A percentile compares a stretch with the other conserved stretches of the same genome.
Conservation (phyloP, 1,140 invertebrate genomes). For the Pollicipes pollicipes region DNA sequence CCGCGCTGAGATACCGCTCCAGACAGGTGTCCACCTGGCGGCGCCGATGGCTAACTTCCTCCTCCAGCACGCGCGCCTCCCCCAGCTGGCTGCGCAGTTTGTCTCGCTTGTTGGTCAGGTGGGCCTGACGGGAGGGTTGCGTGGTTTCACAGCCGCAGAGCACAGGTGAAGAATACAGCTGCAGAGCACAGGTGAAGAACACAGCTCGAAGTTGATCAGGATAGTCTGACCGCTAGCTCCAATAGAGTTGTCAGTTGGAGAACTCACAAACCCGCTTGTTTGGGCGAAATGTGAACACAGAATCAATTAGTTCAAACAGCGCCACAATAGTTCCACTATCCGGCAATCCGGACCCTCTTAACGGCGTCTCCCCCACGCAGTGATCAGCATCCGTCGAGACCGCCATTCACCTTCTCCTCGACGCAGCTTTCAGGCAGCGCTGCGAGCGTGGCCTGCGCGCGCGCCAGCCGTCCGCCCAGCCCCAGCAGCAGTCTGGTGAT, state of each 20-base stretch:
- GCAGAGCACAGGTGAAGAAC: too few species aligned
- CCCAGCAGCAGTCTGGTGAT: constrained; percentile 69
- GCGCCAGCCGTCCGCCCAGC: constrained; percentile 59
- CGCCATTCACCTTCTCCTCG: background rate
- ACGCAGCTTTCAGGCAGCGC: constrained; percentile 12
- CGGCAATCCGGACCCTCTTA: background rate
- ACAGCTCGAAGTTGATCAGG: too few species aligned
- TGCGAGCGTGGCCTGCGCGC: constrained; percentile 36
- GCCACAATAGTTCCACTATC: background rate
- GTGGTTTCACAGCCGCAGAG: too few species aligned
- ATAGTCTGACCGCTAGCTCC: too few species aligned
- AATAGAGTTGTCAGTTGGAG: too few species aligned
- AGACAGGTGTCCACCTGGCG: constrained; percentile 45
- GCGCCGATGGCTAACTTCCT: constrained; percentile 57
- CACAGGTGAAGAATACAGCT: background rate
- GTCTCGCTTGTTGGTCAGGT: constrained; percentile 41
- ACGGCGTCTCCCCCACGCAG: too few species aligned
- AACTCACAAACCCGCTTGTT: too few species aligned
- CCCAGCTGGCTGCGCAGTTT: constrained; percentile 58
- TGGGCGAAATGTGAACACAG: too few species aligned
- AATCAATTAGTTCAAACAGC: background rate
- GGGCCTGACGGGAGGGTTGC: too few species aligned
- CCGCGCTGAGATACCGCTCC: constrained; percentile 49
- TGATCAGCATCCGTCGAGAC: too few species aligned
- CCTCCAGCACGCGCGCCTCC: constrained; percentile 65